phyloP scores from a whole-genome alignment of 35 echinoderm and acorn worm species.

The Stichopus chloronotus region DNA sequence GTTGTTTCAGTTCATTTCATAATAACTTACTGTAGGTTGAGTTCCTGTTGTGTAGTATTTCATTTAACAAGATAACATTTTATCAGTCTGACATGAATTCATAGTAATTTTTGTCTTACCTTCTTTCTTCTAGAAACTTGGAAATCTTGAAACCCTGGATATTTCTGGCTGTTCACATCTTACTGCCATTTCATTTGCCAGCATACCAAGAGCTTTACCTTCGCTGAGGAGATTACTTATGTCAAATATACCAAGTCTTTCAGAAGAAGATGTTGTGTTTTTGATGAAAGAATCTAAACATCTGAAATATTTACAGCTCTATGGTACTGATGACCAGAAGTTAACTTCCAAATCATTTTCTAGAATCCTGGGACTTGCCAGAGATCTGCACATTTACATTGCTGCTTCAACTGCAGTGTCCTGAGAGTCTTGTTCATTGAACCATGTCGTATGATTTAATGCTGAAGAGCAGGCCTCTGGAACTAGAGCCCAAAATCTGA shows the following conservation, averaged over 20 bases:
- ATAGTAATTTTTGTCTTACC: too few relatives aligned
- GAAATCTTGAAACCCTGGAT: constrained; percentile 35
- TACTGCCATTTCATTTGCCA: constrained; percentile 23
- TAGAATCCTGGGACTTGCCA: neutral
- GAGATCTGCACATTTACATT: neutral
- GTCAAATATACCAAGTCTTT: neutral
- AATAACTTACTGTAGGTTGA: too few relatives aligned
- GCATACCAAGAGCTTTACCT: constrained; percentile 2
- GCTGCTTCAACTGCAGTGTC: neutral
- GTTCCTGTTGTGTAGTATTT: too few relatives aligned
- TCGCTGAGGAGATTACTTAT: neutral
- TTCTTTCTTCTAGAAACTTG: constrained; percentile 8
- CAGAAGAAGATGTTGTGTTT: neutral
- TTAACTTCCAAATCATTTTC: neutral
- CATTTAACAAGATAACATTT: too few relatives aligned
- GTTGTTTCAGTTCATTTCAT: too few relatives aligned
- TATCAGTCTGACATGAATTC: too few relatives aligned
- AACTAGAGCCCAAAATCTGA: too few relatives aligned
- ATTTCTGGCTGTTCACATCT: constrained; percentile 54
- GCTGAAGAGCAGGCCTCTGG: too few relatives aligned
- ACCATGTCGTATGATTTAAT: too few relatives aligned
- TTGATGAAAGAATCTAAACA: neutral
- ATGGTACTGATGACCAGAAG: neutral
- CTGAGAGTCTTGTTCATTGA: neutral
- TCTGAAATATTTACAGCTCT: constrained; percentile 28